These are phyloP conservation scores for Hemitrygon akajei DNA, from an alignment of 2,797 vertebrate species.

Conservation along the genomic window DNA sequence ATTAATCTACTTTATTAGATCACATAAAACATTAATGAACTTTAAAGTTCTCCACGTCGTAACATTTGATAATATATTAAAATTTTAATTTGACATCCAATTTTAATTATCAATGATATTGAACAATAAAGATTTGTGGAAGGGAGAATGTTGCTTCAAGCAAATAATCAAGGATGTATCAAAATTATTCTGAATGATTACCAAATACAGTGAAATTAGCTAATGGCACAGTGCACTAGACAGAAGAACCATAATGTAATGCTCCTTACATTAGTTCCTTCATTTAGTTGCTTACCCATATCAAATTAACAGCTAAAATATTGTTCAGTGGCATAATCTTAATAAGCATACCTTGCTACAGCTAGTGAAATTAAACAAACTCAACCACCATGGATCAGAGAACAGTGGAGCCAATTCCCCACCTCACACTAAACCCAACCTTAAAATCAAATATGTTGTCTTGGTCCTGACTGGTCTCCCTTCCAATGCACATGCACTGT, in stretches of 20 bases:
- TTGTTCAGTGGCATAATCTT: not conserved
- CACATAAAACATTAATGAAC: conserved; percentile 3
- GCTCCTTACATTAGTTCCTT: not conserved
- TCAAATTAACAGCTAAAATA: not conserved
- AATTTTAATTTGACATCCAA: not conserved
- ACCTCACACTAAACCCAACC: not conserved
- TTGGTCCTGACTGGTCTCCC: not conserved
- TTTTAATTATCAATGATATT: not conserved
- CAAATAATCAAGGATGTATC: conserved; percentile 1
- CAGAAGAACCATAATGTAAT: not conserved
- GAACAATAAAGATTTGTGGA: not conserved
- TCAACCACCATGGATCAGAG: not conserved
- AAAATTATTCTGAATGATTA: not conserved
- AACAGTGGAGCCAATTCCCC: no score
- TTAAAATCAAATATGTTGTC: not conserved
- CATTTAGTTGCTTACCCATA: not conserved
- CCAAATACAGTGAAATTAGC: not conserved
- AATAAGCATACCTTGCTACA: not conserved
- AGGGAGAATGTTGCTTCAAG: not conserved
- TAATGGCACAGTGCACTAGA: not conserved
- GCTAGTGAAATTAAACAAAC: not conserved
- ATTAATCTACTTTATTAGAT: not conserved
- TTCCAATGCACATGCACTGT: no score
- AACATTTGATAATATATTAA: not conserved
- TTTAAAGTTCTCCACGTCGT: not conserved